Evolutionary conservation across 1,140 invertebrate species (phyloP).

Genomic region (Trialeurodes vaporariorum): DNA sequence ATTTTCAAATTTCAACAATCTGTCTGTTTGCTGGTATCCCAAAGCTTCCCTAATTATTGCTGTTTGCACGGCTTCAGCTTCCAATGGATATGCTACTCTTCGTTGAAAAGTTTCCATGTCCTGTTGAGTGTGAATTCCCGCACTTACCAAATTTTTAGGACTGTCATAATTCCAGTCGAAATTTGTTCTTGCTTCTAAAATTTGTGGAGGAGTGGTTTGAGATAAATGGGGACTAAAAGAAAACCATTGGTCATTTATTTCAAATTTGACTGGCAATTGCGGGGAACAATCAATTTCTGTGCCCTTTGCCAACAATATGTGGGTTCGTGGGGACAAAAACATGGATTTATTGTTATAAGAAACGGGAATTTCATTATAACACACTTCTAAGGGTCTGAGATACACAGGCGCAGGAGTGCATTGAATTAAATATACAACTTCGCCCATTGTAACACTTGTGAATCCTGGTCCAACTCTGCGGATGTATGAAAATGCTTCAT

Average conservation of each 20-base stretch:
- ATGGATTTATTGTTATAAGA: not conserved
- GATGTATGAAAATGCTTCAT: not conserved
- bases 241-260: not conserved
- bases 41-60: not conserved
- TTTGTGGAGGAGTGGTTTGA: not conserved
- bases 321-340: not conserved
- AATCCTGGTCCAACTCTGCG: not conserved
- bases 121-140: not conserved
- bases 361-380: constrained; percentile 6
- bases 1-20: not conserved
- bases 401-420: not conserved
- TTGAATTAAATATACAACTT: not conserved
- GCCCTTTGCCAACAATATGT: not conserved
- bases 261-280: not conserved
- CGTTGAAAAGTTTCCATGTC: not conserved
- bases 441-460: not conserved
- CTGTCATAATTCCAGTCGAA: not conserved
- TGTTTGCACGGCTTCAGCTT: not conserved
- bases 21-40: not conserved
- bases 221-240: not conserved
- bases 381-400: not conserved
- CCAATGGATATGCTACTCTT: not conserved
- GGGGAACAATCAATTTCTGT: not conserved
- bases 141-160: not conserved
- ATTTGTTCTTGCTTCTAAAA: not conserved